Base-by-base conservation (phyloP, 2,797 vertebrate genomes). In the Enteromius viviparus region DNA sequence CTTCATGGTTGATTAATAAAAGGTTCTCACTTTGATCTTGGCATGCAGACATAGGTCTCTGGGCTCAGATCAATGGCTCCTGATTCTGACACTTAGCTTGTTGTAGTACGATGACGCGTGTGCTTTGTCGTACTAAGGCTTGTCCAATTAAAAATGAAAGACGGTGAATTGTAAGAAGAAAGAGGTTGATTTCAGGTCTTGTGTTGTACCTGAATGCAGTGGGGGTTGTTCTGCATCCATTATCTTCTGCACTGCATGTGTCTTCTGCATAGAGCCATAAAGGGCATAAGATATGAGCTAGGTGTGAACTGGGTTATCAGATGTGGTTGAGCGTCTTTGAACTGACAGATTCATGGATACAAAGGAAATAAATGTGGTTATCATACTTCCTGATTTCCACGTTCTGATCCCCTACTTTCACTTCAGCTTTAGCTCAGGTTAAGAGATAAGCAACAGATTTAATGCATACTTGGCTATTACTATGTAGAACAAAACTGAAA, bases 21-120 rank as follows among this genome's bases (percentile, higher is more conserved):
- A 85, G 88, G 89, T 79, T 71, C 72, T 82, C 37, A n/a, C 89
- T 93, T 94, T 94, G 90, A 93, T 92, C 89, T 90, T 51, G 11
- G 80, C 68, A 23, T 69, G 29, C 83, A 79, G 83, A 55, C 69
- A 65, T 40, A 26, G 37, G 80, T 34, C 19, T 78, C 34, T 51
- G 82, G 68, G 85, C 68, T 86, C 74, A 74, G 79, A 87, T 84
- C 85, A 80, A 37, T 53, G 21, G 10, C 42, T 83, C 23, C 26
- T 65, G 80, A n/a, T 75, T 58, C 37, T 78, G 78, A 86, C 82
- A 84, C 71, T 40, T 78, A 40, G 40, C 45, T n/a, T 11, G 6
- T 51, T 51, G 51, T 66, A 26, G 19, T 78, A 65, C 29, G 76
- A 77, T 45, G 53, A 42, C 42, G 58, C 42, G 42, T 12, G 14